A percentile compares a stretch with the other conserved stretches of the same genome.
phyloP scores from a whole-genome alignment of 2,888 invertebrate genomes.

The Elysia crispata region DNA sequence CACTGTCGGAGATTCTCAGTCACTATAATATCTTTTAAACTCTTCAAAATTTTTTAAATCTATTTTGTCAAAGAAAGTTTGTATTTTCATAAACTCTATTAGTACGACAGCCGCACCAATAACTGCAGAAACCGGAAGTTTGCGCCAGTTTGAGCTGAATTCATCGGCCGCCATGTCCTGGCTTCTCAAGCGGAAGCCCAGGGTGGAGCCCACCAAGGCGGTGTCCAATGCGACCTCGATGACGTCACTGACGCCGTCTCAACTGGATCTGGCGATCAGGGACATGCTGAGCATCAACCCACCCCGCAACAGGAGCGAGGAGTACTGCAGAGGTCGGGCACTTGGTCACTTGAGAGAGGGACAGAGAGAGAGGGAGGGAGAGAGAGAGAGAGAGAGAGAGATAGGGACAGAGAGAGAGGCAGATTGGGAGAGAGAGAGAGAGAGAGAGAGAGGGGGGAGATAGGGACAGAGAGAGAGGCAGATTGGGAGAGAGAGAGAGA shows the following conservation, averaged over 20 bases:
- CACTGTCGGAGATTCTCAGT: too few species aligned
- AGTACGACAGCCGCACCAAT: too few species aligned
- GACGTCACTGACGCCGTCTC: not conserved
- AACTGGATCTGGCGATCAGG: not conserved
- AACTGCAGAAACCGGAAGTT: too few species aligned
- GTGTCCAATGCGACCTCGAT: not conserved
- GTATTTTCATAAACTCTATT: too few species aligned
- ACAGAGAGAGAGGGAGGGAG: slow-evolving; percentile 22
- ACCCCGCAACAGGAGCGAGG: too few species aligned
- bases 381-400: slow-evolving; percentile 29
- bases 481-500: not conserved
- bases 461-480: not conserved
- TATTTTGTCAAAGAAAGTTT: too few species aligned
- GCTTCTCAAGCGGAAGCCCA: not conserved
- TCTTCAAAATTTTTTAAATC: too few species aligned
- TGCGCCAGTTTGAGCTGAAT: too few species aligned
- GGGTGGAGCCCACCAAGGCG: not conserved
- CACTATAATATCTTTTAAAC: too few species aligned
- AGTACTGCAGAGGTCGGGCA: not conserved
- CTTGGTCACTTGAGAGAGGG: slow-evolving; percentile 15
- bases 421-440: slow-evolving; percentile 18
- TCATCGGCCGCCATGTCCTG: too few species aligned
- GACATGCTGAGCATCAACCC: too few species aligned
- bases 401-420: slow-evolving; percentile 16
- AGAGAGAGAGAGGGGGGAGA: not conserved